These are phyloP conservation scores for Tridacna crocea DNA, from an alignment of 2,888 invertebrate species.

Conservation along the genomic window DNA sequence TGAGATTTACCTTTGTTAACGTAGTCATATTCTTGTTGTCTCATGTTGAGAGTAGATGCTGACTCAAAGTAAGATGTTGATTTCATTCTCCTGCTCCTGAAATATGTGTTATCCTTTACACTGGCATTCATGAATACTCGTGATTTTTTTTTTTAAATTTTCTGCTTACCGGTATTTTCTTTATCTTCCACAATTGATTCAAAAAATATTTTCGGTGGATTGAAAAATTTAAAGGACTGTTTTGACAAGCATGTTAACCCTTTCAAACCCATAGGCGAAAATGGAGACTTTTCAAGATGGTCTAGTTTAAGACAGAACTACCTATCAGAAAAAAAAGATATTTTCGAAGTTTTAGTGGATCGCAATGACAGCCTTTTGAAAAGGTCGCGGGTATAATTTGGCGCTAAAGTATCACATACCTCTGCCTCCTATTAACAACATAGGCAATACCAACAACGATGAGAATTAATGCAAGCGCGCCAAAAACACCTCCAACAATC, in stretches of 20 bases:
- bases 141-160: background rate
- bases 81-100: slow-evolving; percentile 5
- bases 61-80: slow-evolving; percentile 2
- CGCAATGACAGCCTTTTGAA: too few relatives aligned
- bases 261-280: too few relatives aligned
- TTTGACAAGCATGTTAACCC: too few relatives aligned
- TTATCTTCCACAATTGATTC: too few relatives aligned
- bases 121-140: background rate
- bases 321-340: too few relatives aligned
- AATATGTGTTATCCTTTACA: background rate
- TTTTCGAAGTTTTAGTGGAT: too few relatives aligned
- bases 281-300: too few relatives aligned
- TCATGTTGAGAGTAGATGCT: background rate
- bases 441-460: slow-evolving; percentile 4
- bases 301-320: too few relatives aligned
- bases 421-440: background rate
- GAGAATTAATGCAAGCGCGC: slow-evolving; percentile 13
- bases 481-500: slow-evolving; percentile 19
- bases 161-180: background rate
- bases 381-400: too few relatives aligned
- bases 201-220: too few relatives aligned
- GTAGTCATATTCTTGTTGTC: slow-evolving; percentile 12
- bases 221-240: too few relatives aligned
- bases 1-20: slow-evolving; percentile 1
- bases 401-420: background rate